phyloP scores from a whole-genome alignment of 2,113 vertebrate species.

The Tichodroma muraria region DNA sequence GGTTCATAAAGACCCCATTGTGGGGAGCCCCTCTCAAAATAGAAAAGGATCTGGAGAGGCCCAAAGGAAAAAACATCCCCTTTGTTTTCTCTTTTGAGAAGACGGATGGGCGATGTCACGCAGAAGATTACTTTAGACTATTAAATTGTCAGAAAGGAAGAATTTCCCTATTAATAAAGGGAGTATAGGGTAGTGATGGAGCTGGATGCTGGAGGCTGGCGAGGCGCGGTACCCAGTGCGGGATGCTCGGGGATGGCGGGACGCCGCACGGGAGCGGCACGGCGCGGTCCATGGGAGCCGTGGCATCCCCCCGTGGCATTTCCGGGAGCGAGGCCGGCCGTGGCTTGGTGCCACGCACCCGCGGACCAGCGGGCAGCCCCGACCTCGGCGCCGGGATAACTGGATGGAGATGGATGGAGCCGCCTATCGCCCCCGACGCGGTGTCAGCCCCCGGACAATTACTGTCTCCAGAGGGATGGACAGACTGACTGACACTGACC shows the following conservation, averaged over 20 bases:
- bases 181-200: constrained; percentile 77
- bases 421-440: constrained; percentile 50
- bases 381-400: constrained; percentile 63
- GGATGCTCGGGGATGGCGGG: constrained; percentile 42
- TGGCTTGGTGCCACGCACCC: neutral
- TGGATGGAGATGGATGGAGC: constrained; percentile 79
- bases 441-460: constrained; percentile 78
- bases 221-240: neutral
- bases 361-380: neutral
- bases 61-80: constrained; percentile 73
- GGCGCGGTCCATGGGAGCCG: neutral
- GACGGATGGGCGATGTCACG: constrained; percentile 92
- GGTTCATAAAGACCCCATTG: constrained; percentile 89
- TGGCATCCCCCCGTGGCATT: neutral
- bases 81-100: constrained; percentile 84
- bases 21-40: constrained; percentile 82
- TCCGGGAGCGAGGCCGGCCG: neutral
- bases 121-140: constrained; percentile 91
- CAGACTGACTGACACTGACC: constrained; percentile 74
- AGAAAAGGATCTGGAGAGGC: constrained; percentile 73
- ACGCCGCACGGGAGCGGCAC: neutral
- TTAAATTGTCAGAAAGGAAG: constrained; percentile 93
- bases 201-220: constrained; percentile 64
- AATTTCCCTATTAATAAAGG: constrained; percentile 80
- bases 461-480: constrained; percentile 73